phyloP scores from a whole-genome alignment of 2,888 invertebrate genomes.

The Cerceris ruficornis region DNA sequence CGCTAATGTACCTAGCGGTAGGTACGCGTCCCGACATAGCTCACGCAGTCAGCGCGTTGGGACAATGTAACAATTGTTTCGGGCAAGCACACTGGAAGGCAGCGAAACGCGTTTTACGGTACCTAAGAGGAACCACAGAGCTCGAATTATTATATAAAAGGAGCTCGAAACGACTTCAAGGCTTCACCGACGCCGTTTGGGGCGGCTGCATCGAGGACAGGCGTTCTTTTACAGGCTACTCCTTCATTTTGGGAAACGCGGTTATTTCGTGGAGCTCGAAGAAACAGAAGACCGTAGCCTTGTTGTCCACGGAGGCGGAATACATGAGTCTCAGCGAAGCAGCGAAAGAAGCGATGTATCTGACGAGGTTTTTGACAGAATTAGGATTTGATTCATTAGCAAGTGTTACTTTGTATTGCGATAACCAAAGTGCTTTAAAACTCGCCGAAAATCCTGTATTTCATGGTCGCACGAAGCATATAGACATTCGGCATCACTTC shows the following conservation, averaged over 20 bases:
- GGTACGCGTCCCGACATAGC: slow-evolving; percentile 7
- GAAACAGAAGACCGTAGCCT: slow-evolving; percentile 20
- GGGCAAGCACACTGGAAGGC: neutral
- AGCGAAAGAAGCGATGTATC: too few species aligned
- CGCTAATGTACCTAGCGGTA: neutral
- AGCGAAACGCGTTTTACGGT: slow-evolving; percentile 12
- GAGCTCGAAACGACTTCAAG: neutral
- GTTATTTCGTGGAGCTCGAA: slow-evolving; percentile 27
- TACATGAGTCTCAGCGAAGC: slow-evolving; percentile 23
- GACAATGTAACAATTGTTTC: neutral
- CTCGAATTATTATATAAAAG: slow-evolving; percentile 2
- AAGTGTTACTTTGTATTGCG: neutral
- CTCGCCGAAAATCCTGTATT: slow-evolving; percentile 12
- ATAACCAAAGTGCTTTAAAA: slow-evolving; percentile 15
- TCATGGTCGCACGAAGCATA: slow-evolving; percentile 12
- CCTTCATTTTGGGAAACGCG: slow-evolving; percentile 14
- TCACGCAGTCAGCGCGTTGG: neutral
- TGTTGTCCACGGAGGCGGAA: slow-evolving; percentile 24
- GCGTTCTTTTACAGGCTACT: slow-evolving; percentile 26
- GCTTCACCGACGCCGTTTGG: slow-evolving; percentile 38
- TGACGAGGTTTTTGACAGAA: slow-evolving; percentile 2
- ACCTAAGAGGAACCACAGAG: slow-evolving; percentile 13
- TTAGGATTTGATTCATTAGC: neutral
- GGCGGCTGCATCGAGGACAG: slow-evolving; percentile 24
- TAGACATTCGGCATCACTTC: slow-evolving; percentile 23